Base-by-base conservation (phyloP, 2,797 vertebrate species). In the Pseudochirops corinnae region DNA sequence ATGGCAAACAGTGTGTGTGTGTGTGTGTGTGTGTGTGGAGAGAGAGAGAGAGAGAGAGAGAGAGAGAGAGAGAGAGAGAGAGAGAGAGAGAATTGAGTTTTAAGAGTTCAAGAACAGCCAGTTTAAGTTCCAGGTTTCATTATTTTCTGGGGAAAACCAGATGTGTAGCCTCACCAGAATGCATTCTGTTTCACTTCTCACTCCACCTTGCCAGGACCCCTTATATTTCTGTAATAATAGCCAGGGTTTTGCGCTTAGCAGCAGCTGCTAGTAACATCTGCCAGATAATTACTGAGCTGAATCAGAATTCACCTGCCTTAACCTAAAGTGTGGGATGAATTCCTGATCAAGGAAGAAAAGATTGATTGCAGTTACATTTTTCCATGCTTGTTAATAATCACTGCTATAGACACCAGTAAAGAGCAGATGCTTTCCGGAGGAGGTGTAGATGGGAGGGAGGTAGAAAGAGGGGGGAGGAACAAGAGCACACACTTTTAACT, bases 221-320 rank as follows among this genome's bases (percentile, higher is more conserved):
- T 97, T 98, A 53, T 0, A 96, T 98, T 98, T 98, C 97, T 94
- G 31, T 97, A 98, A 96, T 98, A 98, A 98, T 98, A 97, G 97
- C 91, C 95, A 97, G 92, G 93, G 53, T 95, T 98, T 98, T 98
- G 95, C 90, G 67, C 97, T 97, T 94, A 96, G 98, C 93, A 97
- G 97, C 98, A 99, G 98, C 98, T 99, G 98, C 97, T 98, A 97
- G 18, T 97, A 98, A 98, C 98, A 98, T 98, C 98, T 99, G 98
- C 98, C 96, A 98, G 97, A 98, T 98, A 98, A 98, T 99, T 98
- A 98, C 97, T 33, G 92, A 97, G 94, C 94, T 98, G 97, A 98
- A 98, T 98, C 98, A 98, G 96, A 98, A 98, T 99, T 99, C 98
- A 99, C 98, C 98, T 99, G 97, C 97, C 98, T 98, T 98, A 98